Base-by-base conservation (phyloP, 2,113 vertebrate species). In the Tichodroma muraria region DNA sequence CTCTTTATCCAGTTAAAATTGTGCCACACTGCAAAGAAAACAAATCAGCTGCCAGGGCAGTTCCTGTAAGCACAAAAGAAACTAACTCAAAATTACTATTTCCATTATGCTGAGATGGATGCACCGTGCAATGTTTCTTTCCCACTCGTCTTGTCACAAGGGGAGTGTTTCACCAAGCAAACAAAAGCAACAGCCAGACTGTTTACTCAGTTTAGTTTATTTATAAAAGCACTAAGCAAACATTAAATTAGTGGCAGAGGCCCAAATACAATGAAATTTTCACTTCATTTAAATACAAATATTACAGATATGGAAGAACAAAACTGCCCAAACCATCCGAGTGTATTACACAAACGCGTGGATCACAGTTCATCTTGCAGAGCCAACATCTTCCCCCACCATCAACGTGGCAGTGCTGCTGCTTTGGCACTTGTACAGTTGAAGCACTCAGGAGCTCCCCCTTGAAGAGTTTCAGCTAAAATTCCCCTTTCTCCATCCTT, bases 401-500 rank as follows among this genome's bases (percentile, higher is more conserved):
- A 52, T 90, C 76, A 64, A 22, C 3, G 68, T 38, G 79, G 81
- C 71, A 91, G 59, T 33, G 54, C 73, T 63, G 68, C 56, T 93
- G 49, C 85, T 68, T 49, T 79, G 69, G 40, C 57, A 69, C 86
- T 69, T 28, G 85, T 5, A 50, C 38, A 64, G 23, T 3, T 44
- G 47, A 80, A 89, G 47, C 59, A 38, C 68, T 81, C 66, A 54
- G n/a, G 54, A 77, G 50, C 50, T 92, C 98, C 88, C 96, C 88
- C 88, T 93, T 89, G 95, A 83, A 60, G 93, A 13, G 50, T 70
- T 66, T 81, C 80, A 81, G 86, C 93, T 93, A 93, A 81, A 94
- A 95, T 89, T 95, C 96, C 38, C 68, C 97, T 69, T 98, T 97
- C 64, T 97, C 89, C 77, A 98, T 95, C 87, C 96, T 99, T 73